Conservation (phyloP, 2,797 vertebrate species). For the Chloroceryle amazona region DNA sequence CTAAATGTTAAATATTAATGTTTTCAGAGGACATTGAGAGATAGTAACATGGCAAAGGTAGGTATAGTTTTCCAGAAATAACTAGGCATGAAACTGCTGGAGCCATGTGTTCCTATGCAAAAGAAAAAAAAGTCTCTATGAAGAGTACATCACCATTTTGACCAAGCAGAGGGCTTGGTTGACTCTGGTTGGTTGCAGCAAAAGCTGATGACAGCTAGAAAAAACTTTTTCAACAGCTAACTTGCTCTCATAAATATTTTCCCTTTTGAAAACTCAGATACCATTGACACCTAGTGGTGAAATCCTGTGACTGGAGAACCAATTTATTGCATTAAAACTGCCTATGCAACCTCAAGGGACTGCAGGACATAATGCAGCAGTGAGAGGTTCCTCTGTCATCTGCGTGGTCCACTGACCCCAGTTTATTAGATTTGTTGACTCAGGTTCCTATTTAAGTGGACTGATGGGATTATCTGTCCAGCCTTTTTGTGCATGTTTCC, state of each 20-base stretch:
- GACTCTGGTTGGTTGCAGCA: neutral
- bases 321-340: neutral
- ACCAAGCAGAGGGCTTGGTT: neutral
- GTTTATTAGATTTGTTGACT: constrained; percentile 46
- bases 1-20: neutral
- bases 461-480: constrained; percentile 39
- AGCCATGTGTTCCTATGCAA: neutral
- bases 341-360: neutral
- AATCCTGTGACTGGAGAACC: neutral
- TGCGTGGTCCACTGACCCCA: neutral
- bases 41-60: accelerated
- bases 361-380: neutral
- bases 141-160: neutral
- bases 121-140: neutral
- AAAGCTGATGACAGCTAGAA: neutral
- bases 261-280: neutral
- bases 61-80: neutral
- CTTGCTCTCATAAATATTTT: neutral
- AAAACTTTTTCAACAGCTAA: neutral
- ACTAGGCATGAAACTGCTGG: neutral
- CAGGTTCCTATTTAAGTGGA: neutral
- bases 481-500: neutral
- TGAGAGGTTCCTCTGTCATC: constrained; percentile 17
- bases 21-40: neutral
- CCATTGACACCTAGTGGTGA: constrained; percentile 60